phyloP scores from a whole-genome alignment of 1,140 invertebrate species.

The Mactra quadrangularis region DNA sequence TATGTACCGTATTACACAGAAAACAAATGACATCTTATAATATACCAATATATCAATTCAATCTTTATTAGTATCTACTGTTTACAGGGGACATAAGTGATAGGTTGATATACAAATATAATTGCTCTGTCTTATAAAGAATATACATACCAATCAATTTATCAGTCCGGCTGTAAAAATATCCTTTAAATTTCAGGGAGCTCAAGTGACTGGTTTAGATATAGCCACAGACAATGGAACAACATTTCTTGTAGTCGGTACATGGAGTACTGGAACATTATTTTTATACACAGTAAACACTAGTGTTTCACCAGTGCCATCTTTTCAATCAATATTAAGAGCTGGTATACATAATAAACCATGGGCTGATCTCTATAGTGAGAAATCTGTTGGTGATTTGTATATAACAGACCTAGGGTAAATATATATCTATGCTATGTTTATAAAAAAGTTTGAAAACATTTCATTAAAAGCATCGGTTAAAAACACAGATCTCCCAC shows the following conservation, averaged over 20 bases:
- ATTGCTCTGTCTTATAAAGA: too few species aligned
- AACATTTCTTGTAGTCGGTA: slow-evolving; percentile 39
- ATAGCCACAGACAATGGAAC: slow-evolving; percentile 47
- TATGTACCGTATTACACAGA: too few species aligned
- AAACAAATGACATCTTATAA: too few species aligned
- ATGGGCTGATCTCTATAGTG: slow-evolving; percentile 35
- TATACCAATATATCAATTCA: too few species aligned
- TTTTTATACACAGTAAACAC: slow-evolving; percentile 49
- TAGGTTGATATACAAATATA: too few species aligned
- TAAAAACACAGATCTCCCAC: not conserved
- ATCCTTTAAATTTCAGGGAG: too few species aligned
- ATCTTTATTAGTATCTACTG: too few species aligned
- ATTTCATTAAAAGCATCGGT: not conserved
- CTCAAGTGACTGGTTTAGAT: slow-evolving; percentile 42
- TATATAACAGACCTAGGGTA: slow-evolving; percentile 54
- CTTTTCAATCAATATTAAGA: slow-evolving; percentile 33
- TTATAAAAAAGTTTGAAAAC: not conserved
- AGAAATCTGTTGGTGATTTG: slow-evolving; percentile 19
- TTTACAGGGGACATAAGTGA: too few species aligned
- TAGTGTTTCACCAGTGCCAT: slow-evolving; percentile 20
- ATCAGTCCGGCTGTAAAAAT: too few species aligned
- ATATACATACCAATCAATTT: too few species aligned
- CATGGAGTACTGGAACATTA: slow-evolving; percentile 39
- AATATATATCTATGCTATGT: not conserved
- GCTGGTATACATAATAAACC: slow-evolving; percentile 19